phyloP scores from a whole-genome alignment of 2,888 invertebrate species.

The Synanthedon formicaeformis region DNA sequence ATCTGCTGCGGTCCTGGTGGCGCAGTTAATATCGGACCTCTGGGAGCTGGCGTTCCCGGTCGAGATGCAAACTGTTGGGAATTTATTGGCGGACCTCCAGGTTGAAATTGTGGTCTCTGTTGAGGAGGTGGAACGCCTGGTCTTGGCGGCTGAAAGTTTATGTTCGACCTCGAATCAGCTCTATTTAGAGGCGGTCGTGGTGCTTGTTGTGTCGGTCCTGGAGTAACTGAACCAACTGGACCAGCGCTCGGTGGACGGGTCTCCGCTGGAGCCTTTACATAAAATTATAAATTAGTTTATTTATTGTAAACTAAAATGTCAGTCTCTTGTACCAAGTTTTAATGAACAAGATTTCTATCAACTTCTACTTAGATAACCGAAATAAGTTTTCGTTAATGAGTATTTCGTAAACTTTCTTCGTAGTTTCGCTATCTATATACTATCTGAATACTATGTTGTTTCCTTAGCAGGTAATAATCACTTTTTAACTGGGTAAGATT shows the following conservation, averaged over 20 bases:
- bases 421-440: no score
- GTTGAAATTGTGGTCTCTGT: slow-evolving; percentile 53
- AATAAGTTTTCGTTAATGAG: no score
- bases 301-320: not conserved
- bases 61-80: slow-evolving; percentile 45
- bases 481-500: no score
- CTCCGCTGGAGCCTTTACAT: slow-evolving; percentile 47
- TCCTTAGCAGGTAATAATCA: no score
- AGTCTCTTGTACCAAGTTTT: slow-evolving; percentile 5
- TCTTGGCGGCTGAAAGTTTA: slow-evolving; percentile 38
- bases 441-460: no score
- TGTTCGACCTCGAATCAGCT: slow-evolving; percentile 49
- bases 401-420: no score
- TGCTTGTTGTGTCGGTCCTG: slow-evolving; percentile 29
- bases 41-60: slow-evolving; percentile 32
- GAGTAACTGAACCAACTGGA: slow-evolving; percentile 28
- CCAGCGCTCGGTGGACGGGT: slow-evolving; percentile 37
- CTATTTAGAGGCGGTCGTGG: slow-evolving; percentile 46
- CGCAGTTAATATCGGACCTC: slow-evolving; percentile 35
- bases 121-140: slow-evolving; percentile 34
- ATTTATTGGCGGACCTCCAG: slow-evolving; percentile 50
- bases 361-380: not conserved
- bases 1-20: slow-evolving; percentile 36
- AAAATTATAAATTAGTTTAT: slow-evolving; percentile 10
- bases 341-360: slow-evolving; percentile 12